A percentile compares a stretch with the other conserved stretches of the same genome.
These are phyloP conservation scores for Phallusia fumigata DNA, from an alignment of 23 tunicate species.

Conservation along the genomic window DNA sequence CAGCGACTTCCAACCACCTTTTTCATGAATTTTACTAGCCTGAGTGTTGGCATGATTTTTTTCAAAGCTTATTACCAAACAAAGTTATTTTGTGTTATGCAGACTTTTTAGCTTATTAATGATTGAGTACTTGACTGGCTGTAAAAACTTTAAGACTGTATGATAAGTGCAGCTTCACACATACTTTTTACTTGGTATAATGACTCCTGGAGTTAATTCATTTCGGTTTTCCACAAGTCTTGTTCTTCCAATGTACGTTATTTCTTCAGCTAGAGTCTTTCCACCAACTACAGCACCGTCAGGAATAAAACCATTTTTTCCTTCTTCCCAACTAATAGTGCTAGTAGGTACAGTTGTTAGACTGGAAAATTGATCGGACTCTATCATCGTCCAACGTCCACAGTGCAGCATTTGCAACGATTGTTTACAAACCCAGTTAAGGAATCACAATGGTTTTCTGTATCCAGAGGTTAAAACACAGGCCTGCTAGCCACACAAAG, in stretches of 20 bases:
- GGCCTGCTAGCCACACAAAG: too few relatives aligned
- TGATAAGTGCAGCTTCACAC: background rate
- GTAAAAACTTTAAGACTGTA: too few relatives aligned
- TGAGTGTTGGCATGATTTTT: too few relatives aligned
- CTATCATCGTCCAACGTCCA: constrained; percentile 40
- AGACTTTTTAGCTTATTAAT: too few relatives aligned
- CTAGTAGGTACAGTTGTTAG: constrained; percentile 34
- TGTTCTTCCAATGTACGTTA: constrained; percentile 65
- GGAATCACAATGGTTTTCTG: too few relatives aligned
- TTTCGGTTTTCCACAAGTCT: constrained; percentile 63
- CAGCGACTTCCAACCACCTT: too few relatives aligned
- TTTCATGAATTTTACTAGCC: too few relatives aligned
- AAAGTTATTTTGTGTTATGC: too few relatives aligned
- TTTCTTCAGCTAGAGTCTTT: constrained; percentile 32
- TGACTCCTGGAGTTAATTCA: constrained; percentile 71
- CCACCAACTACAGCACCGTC: constrained; percentile 74
- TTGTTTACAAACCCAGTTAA: background rate
- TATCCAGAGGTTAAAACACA: too few relatives aligned
- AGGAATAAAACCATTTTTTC: constrained; percentile 52
- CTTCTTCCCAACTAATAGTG: constrained; percentile 53
- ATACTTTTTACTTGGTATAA: constrained; percentile 68
- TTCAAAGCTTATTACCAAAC: too few relatives aligned
- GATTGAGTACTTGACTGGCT: too few relatives aligned
- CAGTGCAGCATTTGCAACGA: constrained; percentile 1
- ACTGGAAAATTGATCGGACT: constrained; percentile 14